Evolutionary conservation across 1,140 invertebrate species (phyloP), one percentile per base, ranked within the genome.

Genomic region (Hycleus cichorii): DNA sequence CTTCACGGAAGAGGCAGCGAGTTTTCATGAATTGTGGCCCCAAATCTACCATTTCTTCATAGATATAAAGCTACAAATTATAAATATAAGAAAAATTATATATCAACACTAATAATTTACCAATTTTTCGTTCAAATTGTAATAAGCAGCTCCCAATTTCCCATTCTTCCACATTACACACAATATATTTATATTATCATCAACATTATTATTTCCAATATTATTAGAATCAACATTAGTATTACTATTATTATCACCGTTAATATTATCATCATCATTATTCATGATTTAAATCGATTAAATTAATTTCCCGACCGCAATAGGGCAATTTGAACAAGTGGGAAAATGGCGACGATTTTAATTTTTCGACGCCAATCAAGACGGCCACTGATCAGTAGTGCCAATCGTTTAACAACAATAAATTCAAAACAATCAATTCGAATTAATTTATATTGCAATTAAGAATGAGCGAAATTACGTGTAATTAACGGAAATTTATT

Each of bases 61-160:
- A 73, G 8, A 87, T 70, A 65, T 76, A 74, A 0, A 85, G 62
- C 81, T 84, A 59, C 63, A 64, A 58, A 48, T 25, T 62, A 42
- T 32, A 40, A 32, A 10, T 60, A 51, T 38, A 70, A 48, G 40
- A 49, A 39, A 59, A 59, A 45, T 44, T 8, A 11, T 51, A 56
- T 32, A 39, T 64, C 56, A 52, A 47, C 51, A 47, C 54, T 52
- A 57, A 38, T 62, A 69, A 49, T 68, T 66, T 45, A 74, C 70
- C 26, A 77, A 71, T 50, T 77, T 72, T 65, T 81, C 84, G 47
- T 79, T 73, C n/a, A 83, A 69, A 62, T 83, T 81, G 71, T 87
- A 90, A 69, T 82, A 85, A 0, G 86, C 83, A 9, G 84, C 81
- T 39, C 85, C 86, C 12, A 89, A 66, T 66, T 78, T 77, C 38